Conservation (phyloP, 2,797 vertebrate genomes). For the Propithecus deckenii region DNA sequence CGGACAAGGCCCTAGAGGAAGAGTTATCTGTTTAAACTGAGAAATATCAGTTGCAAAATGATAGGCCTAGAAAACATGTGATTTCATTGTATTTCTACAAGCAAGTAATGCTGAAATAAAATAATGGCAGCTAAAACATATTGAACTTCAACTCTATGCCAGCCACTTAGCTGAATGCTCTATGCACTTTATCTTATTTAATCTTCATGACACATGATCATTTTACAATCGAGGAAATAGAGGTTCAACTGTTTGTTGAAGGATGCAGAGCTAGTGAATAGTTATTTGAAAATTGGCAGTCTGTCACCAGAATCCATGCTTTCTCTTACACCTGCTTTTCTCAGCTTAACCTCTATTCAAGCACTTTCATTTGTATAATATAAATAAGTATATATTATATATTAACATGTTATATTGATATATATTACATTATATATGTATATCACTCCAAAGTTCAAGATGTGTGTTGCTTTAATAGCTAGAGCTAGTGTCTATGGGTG, state of each 20-base stretch:
- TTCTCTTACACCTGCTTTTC: not conserved
- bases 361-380: not conserved
- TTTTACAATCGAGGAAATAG: constrained; percentile 9
- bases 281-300: not conserved
- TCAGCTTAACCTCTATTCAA: not conserved
- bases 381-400: not conserved
- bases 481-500: not conserved
- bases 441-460: not conserved
- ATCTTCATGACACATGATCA: not conserved
- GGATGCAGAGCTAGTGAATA: not conserved
- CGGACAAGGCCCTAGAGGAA: not conserved
- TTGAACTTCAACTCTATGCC: not conserved
- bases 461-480: not conserved
- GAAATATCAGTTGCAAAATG: not conserved
- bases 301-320: not conserved
- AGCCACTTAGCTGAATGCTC: not conserved
- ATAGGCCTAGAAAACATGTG: not conserved
- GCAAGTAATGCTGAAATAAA: constrained; percentile 18
- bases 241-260: not conserved
- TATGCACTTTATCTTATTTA: not conserved
- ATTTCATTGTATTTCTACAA: not conserved
- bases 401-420: not conserved
- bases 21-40: not conserved
- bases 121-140: not conserved
- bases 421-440: not conserved